Conservation (phyloP, 2,113 vertebrate species). For the Circaetus cinerascens region DNA sequence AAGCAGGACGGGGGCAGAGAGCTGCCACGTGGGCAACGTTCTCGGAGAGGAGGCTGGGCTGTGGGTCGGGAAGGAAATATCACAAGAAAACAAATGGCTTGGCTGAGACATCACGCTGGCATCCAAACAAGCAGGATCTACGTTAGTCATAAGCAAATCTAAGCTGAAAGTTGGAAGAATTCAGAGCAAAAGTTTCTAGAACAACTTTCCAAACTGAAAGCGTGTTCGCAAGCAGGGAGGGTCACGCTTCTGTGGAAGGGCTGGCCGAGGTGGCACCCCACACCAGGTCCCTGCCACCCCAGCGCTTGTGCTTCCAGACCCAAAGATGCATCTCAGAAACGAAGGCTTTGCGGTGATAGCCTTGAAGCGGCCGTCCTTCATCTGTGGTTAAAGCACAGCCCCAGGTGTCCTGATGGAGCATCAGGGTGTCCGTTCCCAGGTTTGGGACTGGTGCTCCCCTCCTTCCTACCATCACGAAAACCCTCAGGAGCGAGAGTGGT, state of each 20-base stretch:
- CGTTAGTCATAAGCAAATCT: neutral
- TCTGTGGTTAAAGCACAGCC: neutral
- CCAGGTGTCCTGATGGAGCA: neutral
- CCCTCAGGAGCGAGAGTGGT: neutral
- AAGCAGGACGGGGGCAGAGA: neutral
- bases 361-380: neutral
- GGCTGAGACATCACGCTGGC: neutral
- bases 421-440: neutral
- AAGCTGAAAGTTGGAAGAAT: neutral
- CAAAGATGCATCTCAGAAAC: neutral
- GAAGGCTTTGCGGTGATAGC: neutral
- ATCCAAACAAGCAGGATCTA: neutral
- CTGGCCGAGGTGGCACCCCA: neutral
- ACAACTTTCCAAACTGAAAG: neutral
- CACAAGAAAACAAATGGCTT: fast-evolving
- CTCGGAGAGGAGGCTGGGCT: neutral
- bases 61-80: neutral
- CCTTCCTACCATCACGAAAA: neutral
- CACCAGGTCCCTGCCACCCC: neutral
- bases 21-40: neutral
- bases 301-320: neutral
- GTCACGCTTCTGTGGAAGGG: neutral
- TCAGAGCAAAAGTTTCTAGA: neutral
- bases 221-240: neutral
- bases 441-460: neutral